Evolutionary conservation across 2,888 invertebrate genomes (phyloP), one percentile per base, ranked within the genome.

Genomic region (Chaetoderma sp.): DNA sequence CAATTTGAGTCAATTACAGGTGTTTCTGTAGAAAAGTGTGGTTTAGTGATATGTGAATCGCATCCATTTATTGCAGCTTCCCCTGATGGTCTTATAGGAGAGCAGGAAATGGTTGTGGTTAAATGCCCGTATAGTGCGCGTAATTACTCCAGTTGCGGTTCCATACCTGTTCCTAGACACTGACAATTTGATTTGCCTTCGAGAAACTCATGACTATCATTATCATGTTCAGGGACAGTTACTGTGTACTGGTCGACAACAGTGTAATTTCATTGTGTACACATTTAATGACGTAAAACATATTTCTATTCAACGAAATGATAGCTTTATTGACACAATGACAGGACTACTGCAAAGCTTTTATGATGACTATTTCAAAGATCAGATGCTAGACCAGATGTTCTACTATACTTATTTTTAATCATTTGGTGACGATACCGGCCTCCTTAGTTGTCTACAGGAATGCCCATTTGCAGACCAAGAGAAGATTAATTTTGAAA

Each of bases 211-310:
- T 58, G 61, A 63, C 28, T 69, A 66, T 54, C 58, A 56, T 28
- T 67, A 64, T 49, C 70, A 70, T 50, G 52, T 70, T 28, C 70
- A 70, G 49, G 67, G 65, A 44, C 67, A 70, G 54, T 56, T 70
- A 33, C 39, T 64, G 23, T 70, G 70, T 42, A 54, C 62, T 33
- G 50, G 59, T 13, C 44, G 50, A 27, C 21, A 57, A 4, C n/a
- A 39, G 16, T 69, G 69, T 63, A 44, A 50, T 36, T 67, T 69
- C 45, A 58, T 60, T 54, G 66, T 70, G 25, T 70, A 52, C 49
- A 70, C 67, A 36, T 30, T 64, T n/a, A 47, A 27, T 42, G 70
- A 67, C 57, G 50, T 60, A 33, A 50, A 57, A 30, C 42, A 44
- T 25, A 59, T 70, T 49, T 32, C 21, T 50, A 44, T 70, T 10